Evolutionary conservation across 2,888 invertebrate species (phyloP), one percentile per base, ranked within the genome.

Genomic region (Leucozona laternaria): DNA sequence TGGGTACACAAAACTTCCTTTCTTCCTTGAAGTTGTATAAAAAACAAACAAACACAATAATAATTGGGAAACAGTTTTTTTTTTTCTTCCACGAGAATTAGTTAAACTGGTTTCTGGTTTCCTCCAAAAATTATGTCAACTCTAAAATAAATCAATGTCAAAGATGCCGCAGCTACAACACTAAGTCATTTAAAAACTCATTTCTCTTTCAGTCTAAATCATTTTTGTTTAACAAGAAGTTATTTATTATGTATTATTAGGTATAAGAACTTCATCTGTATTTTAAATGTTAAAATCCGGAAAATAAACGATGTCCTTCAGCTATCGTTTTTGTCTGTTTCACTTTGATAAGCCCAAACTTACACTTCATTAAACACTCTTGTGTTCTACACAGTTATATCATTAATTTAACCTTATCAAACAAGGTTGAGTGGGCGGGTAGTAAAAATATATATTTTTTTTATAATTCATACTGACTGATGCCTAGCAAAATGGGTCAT

Each of bases 131-230:
- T 15, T n/a, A 43, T 43, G 43, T 43, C 43, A 43, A 43, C 43
- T 43, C n/a, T 43, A n/a, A n/a, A n/a, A 43, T 43, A n/a, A 43
- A 43, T 43, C 43, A 43, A 43, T 43, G 43, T 43, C 43, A 43
- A n/a, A 5, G 10, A 40, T 15, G 1, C 2, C 7, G n/a, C n/a
- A n/a, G n/a, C 4, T n/a, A 48, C 17, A 34, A 17, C 11, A 15
- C 4, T 40, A 40, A 40, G 40, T 40, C 40, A 15, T 40, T 40
- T 15, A 5, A 40, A 34, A 15, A 15, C 40, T 4, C 40, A 5
- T 5, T 15, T 37, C 13, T 13, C 37, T 10, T 40, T 13, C 4
- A 13, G 13, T 13, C 13, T 13, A 37, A 37, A 13, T 0, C 13
- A 37, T 13, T 34, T 34, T 15, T 37, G 37, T 37, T 13, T 13